These are phyloP conservation scores for Pyrochroa serraticornis DNA, from an alignment of 2,888 invertebrate species.

Conservation along the genomic window DNA sequence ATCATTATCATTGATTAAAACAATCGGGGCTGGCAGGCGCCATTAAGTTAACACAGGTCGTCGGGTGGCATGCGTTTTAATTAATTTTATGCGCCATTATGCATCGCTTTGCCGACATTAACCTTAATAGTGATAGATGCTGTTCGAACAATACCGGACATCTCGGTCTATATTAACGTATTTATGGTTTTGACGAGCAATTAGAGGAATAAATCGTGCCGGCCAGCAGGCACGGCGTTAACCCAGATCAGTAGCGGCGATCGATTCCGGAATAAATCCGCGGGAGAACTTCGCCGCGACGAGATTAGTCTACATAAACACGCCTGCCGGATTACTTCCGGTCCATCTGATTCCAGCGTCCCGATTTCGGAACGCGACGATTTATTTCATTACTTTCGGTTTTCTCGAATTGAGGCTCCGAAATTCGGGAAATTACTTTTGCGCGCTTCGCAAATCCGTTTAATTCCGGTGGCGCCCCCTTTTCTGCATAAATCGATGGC, in stretches of 20 bases:
- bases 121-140: conserved; percentile 26
- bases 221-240: not conserved
- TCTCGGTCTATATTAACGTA: conserved; percentile 34
- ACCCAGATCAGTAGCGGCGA: not conserved
- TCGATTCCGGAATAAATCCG: not conserved
- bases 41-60: no score
- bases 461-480: no score
- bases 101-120: conserved; percentile 7
- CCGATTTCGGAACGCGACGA: conserved; percentile 22
- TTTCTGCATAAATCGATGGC: no score
- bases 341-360: conserved; percentile 35
- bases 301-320: conserved; percentile 39
- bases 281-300: conserved; percentile 14
- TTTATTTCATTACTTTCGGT: conserved; percentile 42
- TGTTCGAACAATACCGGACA: conserved; percentile 24
- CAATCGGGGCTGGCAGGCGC: no score
- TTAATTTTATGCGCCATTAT: conserved; percentile 29
- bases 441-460: no score
- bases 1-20: no score
- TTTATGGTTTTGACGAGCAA: conserved; percentile 31
- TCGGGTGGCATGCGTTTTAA: conserved; percentile 24
- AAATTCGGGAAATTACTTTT: no score
- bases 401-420: conserved; percentile 18
- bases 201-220: conserved; percentile 31
- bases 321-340: conserved; percentile 39